Evolutionary conservation across 2,797 vertebrate genomes (phyloP).

Genomic region (Cryptoblepharus egeriae): DNA sequence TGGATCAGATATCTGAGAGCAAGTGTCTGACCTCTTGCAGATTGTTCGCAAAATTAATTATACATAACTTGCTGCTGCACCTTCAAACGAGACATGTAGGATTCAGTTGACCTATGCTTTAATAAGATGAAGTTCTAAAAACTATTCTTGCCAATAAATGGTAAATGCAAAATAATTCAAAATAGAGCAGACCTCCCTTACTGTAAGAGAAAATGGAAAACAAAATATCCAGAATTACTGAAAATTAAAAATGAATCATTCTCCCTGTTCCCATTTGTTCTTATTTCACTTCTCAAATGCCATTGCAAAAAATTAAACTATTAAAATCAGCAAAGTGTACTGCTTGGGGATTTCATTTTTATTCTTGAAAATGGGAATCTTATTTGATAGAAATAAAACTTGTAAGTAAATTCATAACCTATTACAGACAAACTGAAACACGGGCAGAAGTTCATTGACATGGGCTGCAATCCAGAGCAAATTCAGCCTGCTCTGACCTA

Average conservation of each 20-base stretch:
- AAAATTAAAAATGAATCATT: constrained; percentile 47
- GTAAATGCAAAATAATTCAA: constrained; percentile 37
- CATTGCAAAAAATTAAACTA: constrained; percentile 32
- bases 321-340: constrained; percentile 47
- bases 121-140: constrained; percentile 50
- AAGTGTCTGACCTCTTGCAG: constrained; percentile 43
- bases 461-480: too few species aligned
- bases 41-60: constrained; percentile 63
- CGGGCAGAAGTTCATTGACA: constrained; percentile 67
- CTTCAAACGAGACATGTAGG: constrained; percentile 41
- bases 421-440: constrained; percentile 63
- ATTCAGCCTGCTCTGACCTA: too few species aligned
- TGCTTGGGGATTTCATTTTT: constrained; percentile 52
- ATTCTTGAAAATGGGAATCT: constrained; percentile 51
- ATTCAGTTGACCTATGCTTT: constrained; percentile 45
- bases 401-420: constrained; percentile 59
- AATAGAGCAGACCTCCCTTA: constrained; percentile 7
- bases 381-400: constrained; percentile 65
- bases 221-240: neutral
- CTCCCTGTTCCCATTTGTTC: constrained; percentile 53
- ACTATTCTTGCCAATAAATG: constrained; percentile 20
- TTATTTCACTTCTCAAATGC: constrained; percentile 40
- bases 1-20: constrained; percentile 49
- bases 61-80: constrained; percentile 45
- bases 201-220: constrained; percentile 46